Evolutionary conservation across 2,113 vertebrate species (phyloP).

Genomic region (Bos javanicus): DNA sequence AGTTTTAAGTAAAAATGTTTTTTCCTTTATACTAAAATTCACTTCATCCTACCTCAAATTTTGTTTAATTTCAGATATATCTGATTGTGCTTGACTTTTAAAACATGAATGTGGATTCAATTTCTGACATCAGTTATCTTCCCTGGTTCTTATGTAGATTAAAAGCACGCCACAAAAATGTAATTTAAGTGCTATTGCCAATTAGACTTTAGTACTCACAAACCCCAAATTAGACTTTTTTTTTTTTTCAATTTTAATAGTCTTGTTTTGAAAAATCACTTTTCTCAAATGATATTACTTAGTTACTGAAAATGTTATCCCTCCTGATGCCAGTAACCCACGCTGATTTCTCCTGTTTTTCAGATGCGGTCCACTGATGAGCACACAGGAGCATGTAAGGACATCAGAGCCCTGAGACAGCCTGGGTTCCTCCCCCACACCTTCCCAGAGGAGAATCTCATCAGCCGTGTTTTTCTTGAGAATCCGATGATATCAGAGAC

Average conservation of each 20-base stretch:
- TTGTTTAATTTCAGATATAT: not conserved
- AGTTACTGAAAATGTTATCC: constrained; percentile 22
- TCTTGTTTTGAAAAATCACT: constrained; percentile 30
- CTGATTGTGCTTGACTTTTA: constrained; percentile 15
- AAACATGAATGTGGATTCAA: constrained; percentile 9
- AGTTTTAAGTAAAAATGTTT: not conserved
- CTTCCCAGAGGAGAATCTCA: not conserved
- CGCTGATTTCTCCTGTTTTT: not conserved
- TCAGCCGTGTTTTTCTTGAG: not conserved
- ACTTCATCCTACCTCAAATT: not conserved
- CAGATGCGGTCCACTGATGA: not conserved
- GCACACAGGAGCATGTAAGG: not conserved
- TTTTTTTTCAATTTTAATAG: not conserved
- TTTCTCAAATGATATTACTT: constrained; percentile 23
- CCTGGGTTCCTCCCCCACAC: not conserved
- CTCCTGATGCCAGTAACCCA: not conserved
- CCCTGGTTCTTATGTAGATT: not conserved
- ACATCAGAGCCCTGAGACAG: not conserved
- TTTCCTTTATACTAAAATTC: not conserved
- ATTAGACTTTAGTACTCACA: not conserved
- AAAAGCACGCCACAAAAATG: not conserved
- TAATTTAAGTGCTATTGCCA: not conserved
- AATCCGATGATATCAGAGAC: not conserved
- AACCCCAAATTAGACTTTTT: not conserved
- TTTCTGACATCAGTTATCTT: not conserved